Evolutionary conservation across 53 echinoderm and acorn worm species (phyloP).

Genomic region (Mesocentrotus franciscanus): DNA sequence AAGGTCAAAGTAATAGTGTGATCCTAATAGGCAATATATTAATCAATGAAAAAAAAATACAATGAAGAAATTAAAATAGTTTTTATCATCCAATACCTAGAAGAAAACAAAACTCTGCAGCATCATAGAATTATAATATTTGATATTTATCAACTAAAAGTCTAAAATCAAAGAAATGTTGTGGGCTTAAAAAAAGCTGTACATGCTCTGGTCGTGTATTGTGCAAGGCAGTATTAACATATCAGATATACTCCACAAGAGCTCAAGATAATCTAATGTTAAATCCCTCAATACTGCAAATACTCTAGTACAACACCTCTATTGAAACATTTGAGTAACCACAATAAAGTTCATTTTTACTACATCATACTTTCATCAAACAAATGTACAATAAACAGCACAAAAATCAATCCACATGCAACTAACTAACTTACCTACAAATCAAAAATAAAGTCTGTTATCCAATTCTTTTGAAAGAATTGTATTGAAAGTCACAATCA

Average conservation of each 20-base stretch:
- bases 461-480: background rate
- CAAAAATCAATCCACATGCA: background rate
- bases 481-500: background rate
- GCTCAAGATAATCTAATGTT: background rate
- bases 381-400: background rate
- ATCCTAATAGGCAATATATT: background rate
- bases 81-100: no score
- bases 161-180: background rate
- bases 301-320: background rate
- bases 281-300: background rate
- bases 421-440: background rate
- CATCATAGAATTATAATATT: no score
- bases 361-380: background rate
- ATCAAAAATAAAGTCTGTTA: background rate
- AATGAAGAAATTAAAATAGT: no score
- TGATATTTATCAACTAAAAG: no score
- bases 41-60: background rate
- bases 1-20: background rate
- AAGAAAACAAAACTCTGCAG: no score
- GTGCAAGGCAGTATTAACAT: background rate
- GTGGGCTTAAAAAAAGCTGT: no score
- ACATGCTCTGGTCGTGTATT: background rate
- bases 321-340: background rate
- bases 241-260: background rate
- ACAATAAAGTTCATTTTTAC: background rate